phyloP scores from a whole-genome alignment of 1,140 invertebrate species.

The Polypedilum pembai region DNA sequence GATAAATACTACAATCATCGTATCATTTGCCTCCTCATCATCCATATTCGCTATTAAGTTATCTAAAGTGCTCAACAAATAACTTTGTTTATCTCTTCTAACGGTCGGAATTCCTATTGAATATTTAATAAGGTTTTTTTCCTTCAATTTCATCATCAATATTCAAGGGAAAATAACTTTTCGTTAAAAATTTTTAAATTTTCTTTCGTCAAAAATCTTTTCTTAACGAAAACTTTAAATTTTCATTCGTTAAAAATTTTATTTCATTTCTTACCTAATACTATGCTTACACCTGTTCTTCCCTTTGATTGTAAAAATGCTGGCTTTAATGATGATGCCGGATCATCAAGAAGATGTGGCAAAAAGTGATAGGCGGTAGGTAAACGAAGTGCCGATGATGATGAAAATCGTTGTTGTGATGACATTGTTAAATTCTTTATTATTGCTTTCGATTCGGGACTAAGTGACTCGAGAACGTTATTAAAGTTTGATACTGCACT shows the following conservation, averaged over 20 bases:
- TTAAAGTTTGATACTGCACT: slow-evolving; percentile 30
- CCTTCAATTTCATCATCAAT: too few species aligned
- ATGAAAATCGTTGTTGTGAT: slow-evolving; percentile 34
- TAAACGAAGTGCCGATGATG: slow-evolving; percentile 47
- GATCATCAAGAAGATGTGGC: slow-evolving; percentile 75
- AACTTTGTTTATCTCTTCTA: slow-evolving; percentile 77
- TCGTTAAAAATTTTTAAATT: neutral
- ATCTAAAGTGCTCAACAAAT: slow-evolving; percentile 79
- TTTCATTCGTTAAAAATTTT: neutral
- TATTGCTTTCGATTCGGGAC: slow-evolving; percentile 45
- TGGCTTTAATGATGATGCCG: slow-evolving; percentile 69
- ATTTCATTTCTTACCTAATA: slow-evolving; percentile 57
- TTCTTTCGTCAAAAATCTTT: too few species aligned
- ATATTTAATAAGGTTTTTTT: slow-evolving; percentile 9
- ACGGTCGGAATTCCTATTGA: slow-evolving; percentile 64
- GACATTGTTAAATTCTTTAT: slow-evolving; percentile 44
- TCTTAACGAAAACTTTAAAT: too few species aligned
- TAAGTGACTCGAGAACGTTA: slow-evolving; percentile 41
- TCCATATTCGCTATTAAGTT: slow-evolving; percentile 78
- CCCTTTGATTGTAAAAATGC: slow-evolving; percentile 68
- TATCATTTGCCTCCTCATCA: slow-evolving; percentile 65
- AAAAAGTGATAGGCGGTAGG: slow-evolving; percentile 80
- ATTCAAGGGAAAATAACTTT: neutral
- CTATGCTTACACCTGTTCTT: slow-evolving; percentile 66
- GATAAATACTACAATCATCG: slow-evolving; percentile 83